Base-by-base conservation (phyloP, 2,888 invertebrate genomes). In the Pilophorus perplexus region DNA sequence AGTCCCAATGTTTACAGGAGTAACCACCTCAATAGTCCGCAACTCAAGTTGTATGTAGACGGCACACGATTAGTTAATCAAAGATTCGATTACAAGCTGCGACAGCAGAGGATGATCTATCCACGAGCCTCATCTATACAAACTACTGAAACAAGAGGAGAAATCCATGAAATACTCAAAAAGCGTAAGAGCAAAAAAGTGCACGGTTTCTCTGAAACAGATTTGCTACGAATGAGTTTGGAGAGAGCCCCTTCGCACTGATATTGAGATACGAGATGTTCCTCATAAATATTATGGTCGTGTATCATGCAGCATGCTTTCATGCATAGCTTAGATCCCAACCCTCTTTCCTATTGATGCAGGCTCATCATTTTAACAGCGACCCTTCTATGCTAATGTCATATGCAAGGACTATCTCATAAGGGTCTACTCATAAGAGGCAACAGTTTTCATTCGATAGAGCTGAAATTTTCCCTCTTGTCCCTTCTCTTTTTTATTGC, bases 321-420 rank as follows among this genome's bases (percentile, higher is more conserved):
- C 22, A 38, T 55, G 55, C 55, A 55, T 4, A 18, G 37, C 59
- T 59, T 40, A 42, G 37, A 22, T 27, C n/a, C n/a, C n/a, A n/a
- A n/a, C n/a, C n/a, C n/a, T n/a, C n/a, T n/a, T n/a, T n/a, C 38
- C 38, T n/a, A 40, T 28, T 12, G 33, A 22, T 59, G 40, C 59
- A 59, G 42, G 59, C 59, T 59, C 59, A 59, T 59, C 59, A 42
- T 59, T 59, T 59, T 59, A 59, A 59, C 59, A 42, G 59, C 22
- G 59, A 59, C 59, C 59, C 59, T 27, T 52, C 44, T 59, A 59
- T 59, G 59, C 59, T 59, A 59, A 59, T 59, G 44, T 23, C 59
- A 44, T 23, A 59, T 59, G 25, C 59, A 42, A 44, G 18, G 59
- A 18, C 28, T 59, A 22, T 28, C 44, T 27, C 40, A 23, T 33